Conservation (phyloP, 2,113 vertebrate species). For the Grammomys dolichurus region DNA sequence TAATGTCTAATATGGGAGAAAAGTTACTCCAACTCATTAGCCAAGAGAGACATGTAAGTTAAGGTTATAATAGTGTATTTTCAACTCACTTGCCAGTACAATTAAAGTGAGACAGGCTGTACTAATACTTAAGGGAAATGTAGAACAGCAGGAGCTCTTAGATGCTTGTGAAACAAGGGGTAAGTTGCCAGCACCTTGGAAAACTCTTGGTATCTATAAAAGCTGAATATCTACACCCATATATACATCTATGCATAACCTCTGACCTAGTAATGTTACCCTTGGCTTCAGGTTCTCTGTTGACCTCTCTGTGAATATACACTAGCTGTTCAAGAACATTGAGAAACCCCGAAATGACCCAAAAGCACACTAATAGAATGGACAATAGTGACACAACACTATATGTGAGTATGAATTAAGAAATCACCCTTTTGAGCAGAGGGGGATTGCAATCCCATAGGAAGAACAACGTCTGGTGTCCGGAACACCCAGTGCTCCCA, state of each 20-base stretch:
- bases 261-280: not conserved
- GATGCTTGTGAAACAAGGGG: not conserved
- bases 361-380: not conserved
- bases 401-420: not conserved
- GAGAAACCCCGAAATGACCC: constrained; percentile 8
- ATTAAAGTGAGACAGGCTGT: not conserved
- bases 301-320: not conserved
- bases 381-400: not conserved
- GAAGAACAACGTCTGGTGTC: too few relatives aligned
- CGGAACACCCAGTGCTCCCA: too few relatives aligned
- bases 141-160: not conserved
- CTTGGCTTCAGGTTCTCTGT: not conserved
- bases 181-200: not conserved
- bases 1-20: not conserved
- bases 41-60: not conserved
- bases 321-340: not conserved
- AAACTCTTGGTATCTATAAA: not conserved
- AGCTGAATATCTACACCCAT: not conserved
- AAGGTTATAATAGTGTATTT: not conserved
- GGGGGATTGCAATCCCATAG: too few relatives aligned
- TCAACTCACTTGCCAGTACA: not conserved
- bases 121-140: not conserved
- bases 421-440: not conserved
- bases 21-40: not conserved
- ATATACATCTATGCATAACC: not conserved